Base-by-base conservation (phyloP, 2,113 vertebrate species). In the Lipophrys pholis region DNA sequence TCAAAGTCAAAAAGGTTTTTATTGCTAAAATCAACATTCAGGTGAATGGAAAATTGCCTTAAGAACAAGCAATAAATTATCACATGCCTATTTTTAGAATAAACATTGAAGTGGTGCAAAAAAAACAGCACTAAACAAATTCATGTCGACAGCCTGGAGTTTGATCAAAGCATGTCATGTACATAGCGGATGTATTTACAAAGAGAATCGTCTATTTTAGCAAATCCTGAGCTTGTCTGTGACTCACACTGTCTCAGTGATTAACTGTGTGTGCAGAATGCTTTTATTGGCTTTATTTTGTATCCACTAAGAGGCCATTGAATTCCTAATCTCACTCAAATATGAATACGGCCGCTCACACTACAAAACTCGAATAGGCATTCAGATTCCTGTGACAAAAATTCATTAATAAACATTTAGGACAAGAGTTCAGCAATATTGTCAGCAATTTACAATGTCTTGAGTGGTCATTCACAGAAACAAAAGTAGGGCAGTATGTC, bases 211-310 rank as follows among this genome's bases (percentile, higher is more conserved):
- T 84, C 58, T 85, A 68, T 83, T 75, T 68, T 48, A 74, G 69
- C 52, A 81, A 78, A 72, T 36, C n/a, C 70, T 79, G 72, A 69
- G 61, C 70, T 50, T 12, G 66, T 62, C 49, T 73, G 73, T 88
- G 63, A 81, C 52, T 87, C 62, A 56, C 63, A 14, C 12, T 70
- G 69, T 69, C 66, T 45, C 65, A 21, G 56, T 77, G 78, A 85
- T 79, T 64, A 41, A 67, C 48, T 51, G 57, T 86, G 74, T 68
- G 54, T 67, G 59, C 40, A 65, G 69, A 75, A 68, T 67, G 73
- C 73, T 84, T 89, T 87, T 82, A 81, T 59, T 65, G 54, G 56
- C 60, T 61, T 73, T 48, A 73, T 87, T 53, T 61, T 73, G 80
- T 76, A 81, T 78, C 73, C 43, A 43, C 11, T 16, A 14, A 61